Base-by-base conservation (phyloP, 2,113 vertebrate species). In the Kryptolebias marmoratus region DNA sequence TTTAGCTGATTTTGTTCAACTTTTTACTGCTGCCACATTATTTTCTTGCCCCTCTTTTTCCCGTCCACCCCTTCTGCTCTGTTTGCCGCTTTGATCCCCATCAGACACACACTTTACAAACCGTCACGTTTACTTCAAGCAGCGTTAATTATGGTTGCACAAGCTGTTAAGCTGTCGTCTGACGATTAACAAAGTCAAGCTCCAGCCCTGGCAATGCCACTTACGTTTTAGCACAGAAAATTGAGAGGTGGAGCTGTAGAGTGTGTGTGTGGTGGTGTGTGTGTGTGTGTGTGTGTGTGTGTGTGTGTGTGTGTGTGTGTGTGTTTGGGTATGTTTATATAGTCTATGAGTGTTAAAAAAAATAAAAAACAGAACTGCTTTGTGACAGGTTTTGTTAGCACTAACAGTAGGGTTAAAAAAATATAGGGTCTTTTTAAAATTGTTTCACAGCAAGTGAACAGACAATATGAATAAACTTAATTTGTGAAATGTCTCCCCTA, bases 81-180 rank as follows among this genome's bases (percentile, higher is more conserved):
- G 44, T 76, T 56, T 54, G 16, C 45, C 32, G 18, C 64, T 65
- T 30, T 63, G 32, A 45, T 62, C 45, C 59, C 18, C 76, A 54
- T 48, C 77, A 64, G 61, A 56, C 64, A 64, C 50, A 45, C 13
- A 49, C 74, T 42, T 36, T 36, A 30, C 54, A 77, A 80, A 69
- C 71, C 71, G 31, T 88, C 87, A 90, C 81, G 49, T 91, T 93
- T 88, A 89, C 90, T 93, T 92, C 84, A 86, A 88, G 83, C 83
- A 64, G 81, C 71, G 84, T 92, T 94, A 93, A 93, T 92, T 90
- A 90, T 71, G 85, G 84, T 89, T 83, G 87, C 73, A 82, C 89
- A 88, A 90, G 92, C 92, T 94, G 93, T 92, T 93, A 90, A 90
- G 91, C 87, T 92, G 91, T 92, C 90, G 75, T 83, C 87, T 90